Conservation (phyloP, 2,888 invertebrate genomes). For the Drosophila colorata region DNA sequence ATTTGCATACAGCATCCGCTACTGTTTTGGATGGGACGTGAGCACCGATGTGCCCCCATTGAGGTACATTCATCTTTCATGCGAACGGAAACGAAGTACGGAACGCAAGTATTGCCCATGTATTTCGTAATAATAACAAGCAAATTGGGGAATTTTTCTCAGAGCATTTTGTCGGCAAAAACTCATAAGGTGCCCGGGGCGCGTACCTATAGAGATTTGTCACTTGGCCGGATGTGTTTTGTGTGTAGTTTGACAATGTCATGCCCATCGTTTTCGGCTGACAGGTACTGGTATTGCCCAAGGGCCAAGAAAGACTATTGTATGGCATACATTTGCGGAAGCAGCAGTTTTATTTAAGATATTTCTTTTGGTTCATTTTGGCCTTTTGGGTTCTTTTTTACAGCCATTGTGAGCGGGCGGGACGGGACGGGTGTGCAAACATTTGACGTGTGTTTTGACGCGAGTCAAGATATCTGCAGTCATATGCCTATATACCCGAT, state of each 20-base stretch:
- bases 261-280: slow-evolving; percentile 56
- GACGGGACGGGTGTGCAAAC: slow-evolving; percentile 72
- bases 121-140: slow-evolving; percentile 68
- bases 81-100: slow-evolving; percentile 60
- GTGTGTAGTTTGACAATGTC: slow-evolving; percentile 71
- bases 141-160: slow-evolving; percentile 68
- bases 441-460: slow-evolving; percentile 84
- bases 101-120: slow-evolving; percentile 20
- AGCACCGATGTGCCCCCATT: slow-evolving; percentile 48
- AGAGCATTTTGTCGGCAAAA: slow-evolving; percentile 47
- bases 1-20: slow-evolving; percentile 82
- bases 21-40: slow-evolving; percentile 72
- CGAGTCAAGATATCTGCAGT: slow-evolving; percentile 63
- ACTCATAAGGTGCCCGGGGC: slow-evolving; percentile 46
- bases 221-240: slow-evolving; percentile 79
- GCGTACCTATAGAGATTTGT: slow-evolving; percentile 63
- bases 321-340: slow-evolving; percentile 63
- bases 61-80: slow-evolving; percentile 30
- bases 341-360: slow-evolving; percentile 60
- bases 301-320: slow-evolving; percentile 55
- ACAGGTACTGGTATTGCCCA: slow-evolving; percentile 66
- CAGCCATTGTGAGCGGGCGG: slow-evolving; percentile 18
- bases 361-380: slow-evolving; percentile 35
- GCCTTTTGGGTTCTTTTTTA: slow-evolving; percentile 31
- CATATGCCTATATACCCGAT: slow-evolving; percentile 4